Percentiles rank a stretch among this genome's conserved stretches.
Evolutionary conservation across 30 jellyfish, hydroid and myxozoan species (phyloP).

Genomic region (Chrysaora quinquecirrha): DNA sequence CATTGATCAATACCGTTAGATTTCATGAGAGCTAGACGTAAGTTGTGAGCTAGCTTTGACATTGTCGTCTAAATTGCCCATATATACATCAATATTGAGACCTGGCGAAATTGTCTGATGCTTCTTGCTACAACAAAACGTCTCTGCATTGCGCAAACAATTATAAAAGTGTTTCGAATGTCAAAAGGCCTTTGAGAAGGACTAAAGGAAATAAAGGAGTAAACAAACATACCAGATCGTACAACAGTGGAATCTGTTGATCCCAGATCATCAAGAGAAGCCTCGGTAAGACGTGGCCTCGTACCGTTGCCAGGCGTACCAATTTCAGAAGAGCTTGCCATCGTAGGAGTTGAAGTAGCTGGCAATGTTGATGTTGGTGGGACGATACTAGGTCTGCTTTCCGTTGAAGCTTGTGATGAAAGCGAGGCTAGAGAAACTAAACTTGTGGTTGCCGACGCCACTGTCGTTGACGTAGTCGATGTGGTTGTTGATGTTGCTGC

Average conservation of each 20-base stretch:
- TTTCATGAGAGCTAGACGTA: too few relatives aligned
- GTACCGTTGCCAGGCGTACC: background rate
- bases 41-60: too few relatives aligned
- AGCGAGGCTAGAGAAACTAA: background rate
- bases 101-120: too few relatives aligned
- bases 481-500: slow-evolving; percentile 40
- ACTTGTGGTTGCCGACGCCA: slow-evolving; percentile 9
- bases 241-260: background rate
- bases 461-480: background rate
- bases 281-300: slow-evolving; percentile 3
- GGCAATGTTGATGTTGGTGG: background rate
- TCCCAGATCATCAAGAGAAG: background rate
- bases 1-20: too few relatives aligned
- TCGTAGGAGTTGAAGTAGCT: slow-evolving; percentile 16
- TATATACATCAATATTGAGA: too few relatives aligned
- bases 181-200: too few relatives aligned
- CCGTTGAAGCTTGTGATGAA: background rate
- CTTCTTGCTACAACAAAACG: too few relatives aligned
- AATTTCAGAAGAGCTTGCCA: background rate
- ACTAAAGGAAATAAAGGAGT: too few relatives aligned
- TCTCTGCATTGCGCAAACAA: too few relatives aligned
- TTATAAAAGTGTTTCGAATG: too few relatives aligned
- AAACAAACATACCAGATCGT: background rate
- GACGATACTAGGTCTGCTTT: background rate
- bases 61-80: too few relatives aligned